Evolutionary conservation across 23 tunicate species (phyloP).

Genomic region (Diplosoma virens): DNA sequence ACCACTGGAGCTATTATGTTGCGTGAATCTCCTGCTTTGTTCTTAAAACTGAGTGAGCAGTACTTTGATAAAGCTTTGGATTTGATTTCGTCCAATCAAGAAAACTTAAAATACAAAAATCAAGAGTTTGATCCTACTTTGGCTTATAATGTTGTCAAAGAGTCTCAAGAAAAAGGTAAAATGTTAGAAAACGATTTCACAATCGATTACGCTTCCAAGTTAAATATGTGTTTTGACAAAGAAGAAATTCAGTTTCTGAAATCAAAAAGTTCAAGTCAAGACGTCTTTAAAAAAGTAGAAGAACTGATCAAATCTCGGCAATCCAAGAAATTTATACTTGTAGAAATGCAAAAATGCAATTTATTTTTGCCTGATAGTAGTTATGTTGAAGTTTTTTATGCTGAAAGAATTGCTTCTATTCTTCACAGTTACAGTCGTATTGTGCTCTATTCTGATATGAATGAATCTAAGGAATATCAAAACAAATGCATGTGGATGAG

Average conservation of each 20-base stretch:
- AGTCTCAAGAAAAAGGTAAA: constrained; percentile 1
- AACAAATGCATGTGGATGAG: constrained; percentile 24
- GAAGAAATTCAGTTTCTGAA: constrained; percentile 37
- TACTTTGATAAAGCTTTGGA: constrained; percentile 19
- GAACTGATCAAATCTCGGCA: background rate
- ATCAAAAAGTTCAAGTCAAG: constrained; percentile 6
- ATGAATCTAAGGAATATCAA: background rate
- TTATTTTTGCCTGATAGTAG: constrained; percentile 30
- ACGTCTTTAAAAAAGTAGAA: constrained; percentile 12
- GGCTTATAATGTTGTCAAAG: constrained; percentile 14
- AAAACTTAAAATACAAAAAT: too few relatives aligned
- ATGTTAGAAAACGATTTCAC: constrained; percentile 19
- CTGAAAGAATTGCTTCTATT: constrained; percentile 62
- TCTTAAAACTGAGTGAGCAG: background rate
- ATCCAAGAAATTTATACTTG: background rate
- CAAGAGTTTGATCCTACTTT: background rate
- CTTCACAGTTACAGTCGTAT: constrained; percentile 70
- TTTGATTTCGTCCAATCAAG: constrained; percentile 17
- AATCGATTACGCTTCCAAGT: constrained; percentile 13
- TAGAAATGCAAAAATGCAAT: constrained; percentile 11
- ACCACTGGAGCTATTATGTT: constrained; percentile 34
- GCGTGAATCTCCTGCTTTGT: constrained; percentile 1
- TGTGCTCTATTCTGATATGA: constrained; percentile 26
- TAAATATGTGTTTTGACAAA: background rate
- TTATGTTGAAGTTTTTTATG: constrained; percentile 16